Evolutionary conservation across 2,888 invertebrate genomes (phyloP), one percentile per base, ranked within the genome.

Genomic region (Seira ritae): DNA sequence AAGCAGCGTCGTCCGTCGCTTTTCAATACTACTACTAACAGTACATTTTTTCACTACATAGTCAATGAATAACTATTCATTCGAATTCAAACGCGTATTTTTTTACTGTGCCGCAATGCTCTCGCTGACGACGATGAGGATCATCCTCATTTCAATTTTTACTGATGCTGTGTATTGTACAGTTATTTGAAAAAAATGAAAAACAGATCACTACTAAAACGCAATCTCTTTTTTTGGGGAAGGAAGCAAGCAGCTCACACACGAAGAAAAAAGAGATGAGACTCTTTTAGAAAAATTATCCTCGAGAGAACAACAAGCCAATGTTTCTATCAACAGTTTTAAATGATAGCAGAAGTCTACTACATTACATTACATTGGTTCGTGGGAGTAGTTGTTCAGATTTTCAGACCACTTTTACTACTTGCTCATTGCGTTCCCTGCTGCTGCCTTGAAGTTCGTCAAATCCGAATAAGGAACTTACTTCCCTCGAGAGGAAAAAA

Each of bases 391-490:
- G 71, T 22, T 31, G 31, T 31, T 4, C 31, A 31, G 31, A 31
- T 31, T 4, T 31, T 31, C 31, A 31, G 31, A 31, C 31, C 31
- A 31, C 31, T 31, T 31, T 31, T 31, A 31, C 31, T 31, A 31
- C 31, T 31, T 31, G n/a, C 24, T 46, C 65, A 65, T 8, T 24
- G 55, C 17, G 46, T 37, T 73, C 66, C 60, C 42, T 67, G 50
- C 24, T 74, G 62, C 17, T 65, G 60, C 17, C 50, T 8, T 46
- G 69, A 74, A 60, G 62, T 65, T 69, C 60, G 74, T 80, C 65
- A 75, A 50, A 75, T 55, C 81, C 73, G 81, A 81, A 74, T 74
- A 80, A 69, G 74, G 74, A 75, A 81, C 75, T 67, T 80, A n/a
- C 22, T 19, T 68, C 74, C 22, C 50, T 50, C 50, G 50, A 50